A percentile compares a stretch with the other conserved stretches of the same genome.
phyloP scores from a whole-genome alignment of 1,140 invertebrate species.

The Lerema accius region DNA sequence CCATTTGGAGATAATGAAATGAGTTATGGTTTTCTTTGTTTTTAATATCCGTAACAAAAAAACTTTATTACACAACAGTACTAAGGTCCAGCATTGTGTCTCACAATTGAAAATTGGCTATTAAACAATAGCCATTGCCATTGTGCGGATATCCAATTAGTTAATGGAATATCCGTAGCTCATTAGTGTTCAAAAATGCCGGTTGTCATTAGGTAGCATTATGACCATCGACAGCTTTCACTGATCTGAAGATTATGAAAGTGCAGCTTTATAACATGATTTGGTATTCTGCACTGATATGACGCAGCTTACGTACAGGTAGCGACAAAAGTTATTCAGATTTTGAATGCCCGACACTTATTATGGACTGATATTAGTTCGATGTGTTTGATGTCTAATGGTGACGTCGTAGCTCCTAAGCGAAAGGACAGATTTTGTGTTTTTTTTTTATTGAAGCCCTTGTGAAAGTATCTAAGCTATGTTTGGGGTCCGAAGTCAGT shows the following conservation, averaged over 20 bases:
- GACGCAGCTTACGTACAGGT: background rate
- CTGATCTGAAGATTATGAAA: slow-evolving; percentile 29
- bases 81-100: background rate
- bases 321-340: background rate
- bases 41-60: background rate
- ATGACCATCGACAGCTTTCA: slow-evolving; percentile 16
- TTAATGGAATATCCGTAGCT: background rate
- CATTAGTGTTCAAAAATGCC: background rate
- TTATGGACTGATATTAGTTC: too few relatives aligned
- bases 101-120: background rate
- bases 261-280: slow-evolving; percentile 19
- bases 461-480: too few relatives aligned
- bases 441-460: too few relatives aligned
- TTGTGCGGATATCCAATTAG: background rate
- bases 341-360: too few relatives aligned
- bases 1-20: background rate
- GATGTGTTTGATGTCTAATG: too few relatives aligned
- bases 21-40: background rate
- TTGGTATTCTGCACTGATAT: slow-evolving; percentile 17
- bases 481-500: too few relatives aligned
- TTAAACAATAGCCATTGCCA: background rate
- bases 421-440: too few relatives aligned
- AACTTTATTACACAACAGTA: background rate
- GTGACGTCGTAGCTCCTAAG: too few relatives aligned
- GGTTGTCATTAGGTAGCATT: slow-evolving; percentile 14